Evolutionary conservation across 2,113 vertebrate genomes (phyloP).

Genomic region (Xyliphius kryptos): DNA sequence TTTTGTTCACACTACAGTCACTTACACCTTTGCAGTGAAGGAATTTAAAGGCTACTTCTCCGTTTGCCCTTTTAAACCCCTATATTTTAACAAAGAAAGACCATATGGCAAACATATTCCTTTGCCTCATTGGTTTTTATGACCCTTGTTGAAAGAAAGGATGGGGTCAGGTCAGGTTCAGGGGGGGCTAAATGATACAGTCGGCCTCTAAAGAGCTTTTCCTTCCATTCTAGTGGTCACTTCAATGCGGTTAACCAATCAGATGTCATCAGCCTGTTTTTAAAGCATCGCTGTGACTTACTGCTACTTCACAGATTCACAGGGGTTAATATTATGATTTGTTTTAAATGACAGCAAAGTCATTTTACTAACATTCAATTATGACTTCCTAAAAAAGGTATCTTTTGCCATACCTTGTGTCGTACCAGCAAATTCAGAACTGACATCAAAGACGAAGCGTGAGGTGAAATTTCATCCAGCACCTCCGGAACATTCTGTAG

Average conservation of each 20-base stretch:
- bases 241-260: slow-evolving; percentile 51
- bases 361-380: too few relatives aligned
- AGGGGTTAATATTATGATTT: too few relatives aligned
- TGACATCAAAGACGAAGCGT: slow-evolving; percentile 16
- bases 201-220: slow-evolving; percentile 62
- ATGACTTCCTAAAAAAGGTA: too few relatives aligned
- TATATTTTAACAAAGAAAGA: too few relatives aligned
- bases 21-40: slow-evolving; percentile 34
- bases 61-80: too few relatives aligned
- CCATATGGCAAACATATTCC: slow-evolving; percentile 69
- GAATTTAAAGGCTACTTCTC: slow-evolving; percentile 21
- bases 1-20: slow-evolving; percentile 51
- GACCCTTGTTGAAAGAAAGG: slow-evolving; percentile 59
- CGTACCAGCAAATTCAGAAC: not conserved
- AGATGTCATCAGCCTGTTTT: slow-evolving; percentile 51
- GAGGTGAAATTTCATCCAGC: slow-evolving; percentile 37
- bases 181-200: slow-evolving; percentile 58
- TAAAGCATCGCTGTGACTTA: slow-evolving; percentile 49
- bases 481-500: slow-evolving; percentile 41
- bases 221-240: slow-evolving; percentile 58
- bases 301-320: too few relatives aligned
- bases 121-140: slow-evolving; percentile 65
- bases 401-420: not conserved
- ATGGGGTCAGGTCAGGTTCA: slow-evolving; percentile 37
- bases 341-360: too few relatives aligned